These are phyloP conservation scores for Odocoileus virginianus DNA, from an alignment of 2,113 vertebrate genomes.

Conservation along the genomic window DNA sequence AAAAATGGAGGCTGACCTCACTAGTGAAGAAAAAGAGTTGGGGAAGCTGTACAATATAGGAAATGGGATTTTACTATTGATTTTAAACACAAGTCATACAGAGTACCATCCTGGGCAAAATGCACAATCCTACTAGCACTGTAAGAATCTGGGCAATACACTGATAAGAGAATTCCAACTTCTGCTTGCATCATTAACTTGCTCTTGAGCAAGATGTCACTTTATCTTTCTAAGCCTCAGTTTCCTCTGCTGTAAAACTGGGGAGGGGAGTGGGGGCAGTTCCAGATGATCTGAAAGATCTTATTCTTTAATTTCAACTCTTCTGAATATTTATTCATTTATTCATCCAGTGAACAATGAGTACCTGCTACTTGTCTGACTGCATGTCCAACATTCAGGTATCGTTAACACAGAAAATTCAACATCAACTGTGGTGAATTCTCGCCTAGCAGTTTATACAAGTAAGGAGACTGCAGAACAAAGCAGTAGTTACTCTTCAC, in stretches of 20 bases:
- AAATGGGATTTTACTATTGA: conserved; percentile 30
- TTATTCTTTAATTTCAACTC: background rate
- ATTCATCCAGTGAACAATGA: background rate
- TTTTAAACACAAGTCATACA: conserved; percentile 24
- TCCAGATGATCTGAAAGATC: background rate
- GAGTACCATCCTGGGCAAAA: background rate
- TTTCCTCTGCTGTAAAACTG: background rate
- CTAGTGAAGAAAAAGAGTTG: background rate
- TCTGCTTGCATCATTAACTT: conserved; percentile 29
- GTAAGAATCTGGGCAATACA: background rate
- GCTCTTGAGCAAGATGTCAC: background rate
- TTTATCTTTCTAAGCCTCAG: background rate
- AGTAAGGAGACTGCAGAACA: background rate
- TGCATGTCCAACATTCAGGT: background rate
- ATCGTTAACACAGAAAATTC: background rate
- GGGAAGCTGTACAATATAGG: background rate
- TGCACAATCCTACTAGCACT: background rate
- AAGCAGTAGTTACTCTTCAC: background rate
- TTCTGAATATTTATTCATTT: background rate
- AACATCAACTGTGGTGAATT: background rate
- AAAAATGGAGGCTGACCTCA: conserved; percentile 2
- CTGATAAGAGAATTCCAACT: background rate
- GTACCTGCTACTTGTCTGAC: background rate
- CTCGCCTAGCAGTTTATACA: background rate
- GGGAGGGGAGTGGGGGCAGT: too few species aligned